Evolutionary conservation across 2,113 vertebrate species (phyloP).

Genomic region (Dolichotis patagonum): DNA sequence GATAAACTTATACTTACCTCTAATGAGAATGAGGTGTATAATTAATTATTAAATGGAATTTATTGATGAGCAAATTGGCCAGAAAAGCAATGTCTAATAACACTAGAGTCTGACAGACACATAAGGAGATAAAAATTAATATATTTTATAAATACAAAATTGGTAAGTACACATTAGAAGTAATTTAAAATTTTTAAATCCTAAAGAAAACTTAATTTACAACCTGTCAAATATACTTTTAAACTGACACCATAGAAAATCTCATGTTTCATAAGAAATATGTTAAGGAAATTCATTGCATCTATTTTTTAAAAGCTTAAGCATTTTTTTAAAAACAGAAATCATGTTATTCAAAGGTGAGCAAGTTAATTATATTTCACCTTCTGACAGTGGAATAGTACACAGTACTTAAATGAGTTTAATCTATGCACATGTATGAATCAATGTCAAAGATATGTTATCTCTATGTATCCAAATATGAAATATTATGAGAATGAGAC

Average conservation of each 20-base stretch:
- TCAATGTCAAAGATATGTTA: neutral
- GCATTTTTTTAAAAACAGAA: neutral
- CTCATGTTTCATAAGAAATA: neutral
- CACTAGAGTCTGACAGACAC: neutral
- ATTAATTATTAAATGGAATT: too few species aligned
- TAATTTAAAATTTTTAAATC: neutral
- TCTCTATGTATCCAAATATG: neutral
- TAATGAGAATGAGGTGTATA: too few species aligned
- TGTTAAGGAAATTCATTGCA: neutral
- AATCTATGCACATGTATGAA: neutral
- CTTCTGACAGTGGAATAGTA: neutral
- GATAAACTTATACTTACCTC: neutral
- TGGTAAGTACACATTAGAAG: neutral
- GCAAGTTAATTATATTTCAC: neutral
- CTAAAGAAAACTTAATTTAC: neutral
- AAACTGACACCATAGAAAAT: neutral
- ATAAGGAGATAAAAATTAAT: neutral
- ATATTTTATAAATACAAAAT: neutral
- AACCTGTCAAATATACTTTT: neutral
- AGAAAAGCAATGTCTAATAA: too few species aligned
- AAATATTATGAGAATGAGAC: neutral
- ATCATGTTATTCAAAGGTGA: neutral
- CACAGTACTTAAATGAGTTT: neutral
- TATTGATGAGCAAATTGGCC: too few species aligned
- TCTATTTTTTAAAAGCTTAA: neutral